Evolutionary conservation across 2,797 vertebrate genomes (phyloP).

Genomic region (Corythornis leucogaster): DNA sequence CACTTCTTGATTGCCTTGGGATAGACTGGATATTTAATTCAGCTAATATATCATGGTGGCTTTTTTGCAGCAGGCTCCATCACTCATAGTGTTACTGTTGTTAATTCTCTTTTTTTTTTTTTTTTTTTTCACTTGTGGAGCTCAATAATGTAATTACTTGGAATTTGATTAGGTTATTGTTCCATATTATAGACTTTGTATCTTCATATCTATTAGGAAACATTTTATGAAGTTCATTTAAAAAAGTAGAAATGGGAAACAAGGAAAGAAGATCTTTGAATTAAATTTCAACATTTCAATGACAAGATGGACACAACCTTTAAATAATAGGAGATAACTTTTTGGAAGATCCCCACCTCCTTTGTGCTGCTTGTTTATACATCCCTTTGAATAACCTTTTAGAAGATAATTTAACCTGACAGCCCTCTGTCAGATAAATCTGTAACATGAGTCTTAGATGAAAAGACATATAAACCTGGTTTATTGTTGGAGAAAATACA

Average conservation of each 20-base stretch:
- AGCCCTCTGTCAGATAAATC: neutral
- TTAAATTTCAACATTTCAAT: neutral
- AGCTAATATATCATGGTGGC: accelerated
- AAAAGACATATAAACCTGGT: neutral
- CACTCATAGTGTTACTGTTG: neutral
- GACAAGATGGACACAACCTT: neutral
- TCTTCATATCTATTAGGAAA: neutral
- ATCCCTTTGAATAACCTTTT: neutral
- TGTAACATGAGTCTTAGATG: neutral
- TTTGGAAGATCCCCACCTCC: neutral
- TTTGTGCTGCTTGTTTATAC: neutral
- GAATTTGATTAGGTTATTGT: neutral
- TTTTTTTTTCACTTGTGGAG: neutral
- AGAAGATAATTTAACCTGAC: slow-evolving; percentile 36
- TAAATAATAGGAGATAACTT: neutral
- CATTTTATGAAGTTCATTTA: neutral
- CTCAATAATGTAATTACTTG: neutral
- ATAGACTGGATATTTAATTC: neutral
- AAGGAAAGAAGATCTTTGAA: neutral
- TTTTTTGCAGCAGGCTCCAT: neutral
- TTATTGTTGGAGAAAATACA: neutral
- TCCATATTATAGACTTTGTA: neutral
- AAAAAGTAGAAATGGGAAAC: neutral
- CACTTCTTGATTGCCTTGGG: neutral
- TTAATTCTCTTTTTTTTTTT: too few relatives aligned